These are phyloP conservation scores for Ceryle rudis DNA, from an alignment of 2,797 vertebrate species.

Conservation along the genomic window DNA sequence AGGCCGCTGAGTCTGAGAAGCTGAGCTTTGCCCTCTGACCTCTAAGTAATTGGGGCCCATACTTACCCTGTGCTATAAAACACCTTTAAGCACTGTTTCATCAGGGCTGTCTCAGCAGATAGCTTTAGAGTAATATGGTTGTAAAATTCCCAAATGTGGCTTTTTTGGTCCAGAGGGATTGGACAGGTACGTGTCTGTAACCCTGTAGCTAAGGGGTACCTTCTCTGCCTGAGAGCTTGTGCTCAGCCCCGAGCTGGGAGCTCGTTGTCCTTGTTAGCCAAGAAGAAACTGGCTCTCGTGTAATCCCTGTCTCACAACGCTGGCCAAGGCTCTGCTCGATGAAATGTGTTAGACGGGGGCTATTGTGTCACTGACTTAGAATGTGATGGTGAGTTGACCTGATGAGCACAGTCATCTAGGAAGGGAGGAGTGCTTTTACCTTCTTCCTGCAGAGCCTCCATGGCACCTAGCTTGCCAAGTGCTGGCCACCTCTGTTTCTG, in stretches of 20 bases:
- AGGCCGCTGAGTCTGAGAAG: neutral
- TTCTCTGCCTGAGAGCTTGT: neutral
- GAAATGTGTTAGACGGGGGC: too few relatives aligned
- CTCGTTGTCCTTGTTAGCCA: neutral
- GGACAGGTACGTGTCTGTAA: neutral
- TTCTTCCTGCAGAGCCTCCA: neutral
- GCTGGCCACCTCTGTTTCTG: neutral
- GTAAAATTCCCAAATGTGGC: neutral
- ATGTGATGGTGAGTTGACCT: neutral
- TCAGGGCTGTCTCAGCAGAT: neutral
- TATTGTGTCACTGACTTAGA: neutral
- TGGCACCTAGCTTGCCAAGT: fast-evolving
- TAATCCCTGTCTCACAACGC: fast-evolving
- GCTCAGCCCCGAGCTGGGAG: neutral
- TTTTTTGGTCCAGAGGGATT: neutral
- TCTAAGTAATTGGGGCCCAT: neutral
- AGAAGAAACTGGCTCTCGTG: fast-evolving
- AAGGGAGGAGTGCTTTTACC: neutral
- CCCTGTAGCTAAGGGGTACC: neutral
- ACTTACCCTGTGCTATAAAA: neutral
- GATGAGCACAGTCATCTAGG: neutral
- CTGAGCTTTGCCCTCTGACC: neutral
- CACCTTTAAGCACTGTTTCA: neutral
- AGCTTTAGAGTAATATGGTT: neutral
- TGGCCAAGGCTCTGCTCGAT: neutral